These are phyloP conservation scores for Acrocephalus kingi DNA, from an alignment of 2,113 vertebrate genomes.

Conservation along the genomic window DNA sequence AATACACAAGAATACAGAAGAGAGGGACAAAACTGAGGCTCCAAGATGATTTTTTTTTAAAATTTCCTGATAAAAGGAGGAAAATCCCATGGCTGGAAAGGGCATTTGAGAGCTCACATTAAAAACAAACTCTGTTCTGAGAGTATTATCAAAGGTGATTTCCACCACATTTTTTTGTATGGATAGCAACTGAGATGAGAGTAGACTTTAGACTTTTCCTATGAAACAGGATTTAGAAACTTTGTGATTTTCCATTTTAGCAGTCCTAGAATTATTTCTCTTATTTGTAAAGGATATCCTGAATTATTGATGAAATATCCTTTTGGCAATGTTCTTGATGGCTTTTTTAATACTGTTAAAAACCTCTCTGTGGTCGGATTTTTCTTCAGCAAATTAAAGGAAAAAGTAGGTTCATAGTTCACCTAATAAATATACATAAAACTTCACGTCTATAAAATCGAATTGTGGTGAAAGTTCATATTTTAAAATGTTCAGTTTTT, in stretches of 20 bases:
- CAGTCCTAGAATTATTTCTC: not conserved
- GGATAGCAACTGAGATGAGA: not conserved
- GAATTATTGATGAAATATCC: constrained; percentile 51
- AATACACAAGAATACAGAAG: not conserved
- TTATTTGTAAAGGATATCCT: not conserved
- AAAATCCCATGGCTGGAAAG: not conserved
- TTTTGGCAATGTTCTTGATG: not conserved
- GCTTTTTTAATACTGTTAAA: not conserved
- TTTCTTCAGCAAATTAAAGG: constrained; percentile 27
- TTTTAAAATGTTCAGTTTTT: not conserved
- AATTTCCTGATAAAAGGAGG: not conserved
- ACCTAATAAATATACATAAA: constrained; percentile 6
- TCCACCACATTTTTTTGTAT: not conserved
- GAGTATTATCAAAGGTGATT: not conserved
- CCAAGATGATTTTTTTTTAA: not conserved
- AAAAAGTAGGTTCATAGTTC: not conserved
- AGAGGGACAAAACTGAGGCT: not conserved
- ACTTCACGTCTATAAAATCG: not conserved
- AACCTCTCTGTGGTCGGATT: not conserved
- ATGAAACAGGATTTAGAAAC: not conserved
- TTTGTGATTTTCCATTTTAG: not conserved
- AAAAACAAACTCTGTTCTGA: not conserved
- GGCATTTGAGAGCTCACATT: not conserved
- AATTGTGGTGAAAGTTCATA: not conserved
- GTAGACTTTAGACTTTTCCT: not conserved